Percentiles rank a stretch among this genome's conserved stretches.
Evolutionary conservation across 2,113 vertebrate species (phyloP).

Genomic region (Prunella himalayana): DNA sequence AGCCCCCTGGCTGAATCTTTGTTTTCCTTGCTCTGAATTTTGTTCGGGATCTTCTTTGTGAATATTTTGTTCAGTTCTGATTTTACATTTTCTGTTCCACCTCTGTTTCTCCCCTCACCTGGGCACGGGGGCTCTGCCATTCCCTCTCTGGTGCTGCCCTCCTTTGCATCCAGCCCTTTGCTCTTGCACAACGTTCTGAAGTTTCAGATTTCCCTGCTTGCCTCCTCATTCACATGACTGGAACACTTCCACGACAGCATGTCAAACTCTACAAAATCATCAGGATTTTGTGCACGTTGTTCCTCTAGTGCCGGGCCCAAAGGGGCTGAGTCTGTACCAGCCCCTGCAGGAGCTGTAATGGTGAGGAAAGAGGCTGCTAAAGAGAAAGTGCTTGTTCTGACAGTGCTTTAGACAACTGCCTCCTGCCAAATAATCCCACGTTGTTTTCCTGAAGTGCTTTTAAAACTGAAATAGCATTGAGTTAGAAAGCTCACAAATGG

Average conservation of each 20-base stretch:
- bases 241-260: accelerated
- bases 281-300: background rate
- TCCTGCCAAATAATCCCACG: background rate
- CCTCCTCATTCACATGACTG: background rate
- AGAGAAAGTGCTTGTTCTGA: background rate
- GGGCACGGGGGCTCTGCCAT: accelerated
- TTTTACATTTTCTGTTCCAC: background rate
- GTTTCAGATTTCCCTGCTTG: background rate
- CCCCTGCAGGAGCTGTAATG: background rate
- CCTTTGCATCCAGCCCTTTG: background rate
- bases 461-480: background rate
- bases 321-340: background rate
- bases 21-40: background rate
- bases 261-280: background rate
- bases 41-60: too few species aligned
- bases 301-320: background rate
- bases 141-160: background rate
- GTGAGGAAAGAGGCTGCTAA: background rate
- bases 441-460: conserved; percentile 28
- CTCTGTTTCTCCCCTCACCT: background rate
- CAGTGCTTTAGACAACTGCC: background rate
- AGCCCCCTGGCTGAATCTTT: background rate
- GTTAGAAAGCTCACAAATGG: background rate
- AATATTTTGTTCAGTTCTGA: background rate
- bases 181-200: background rate